Percentiles rank a stretch among this genome's conserved stretches.
phyloP scores from a whole-genome alignment of 1,140 invertebrate species.

The Elymnias hypermnestra region DNA sequence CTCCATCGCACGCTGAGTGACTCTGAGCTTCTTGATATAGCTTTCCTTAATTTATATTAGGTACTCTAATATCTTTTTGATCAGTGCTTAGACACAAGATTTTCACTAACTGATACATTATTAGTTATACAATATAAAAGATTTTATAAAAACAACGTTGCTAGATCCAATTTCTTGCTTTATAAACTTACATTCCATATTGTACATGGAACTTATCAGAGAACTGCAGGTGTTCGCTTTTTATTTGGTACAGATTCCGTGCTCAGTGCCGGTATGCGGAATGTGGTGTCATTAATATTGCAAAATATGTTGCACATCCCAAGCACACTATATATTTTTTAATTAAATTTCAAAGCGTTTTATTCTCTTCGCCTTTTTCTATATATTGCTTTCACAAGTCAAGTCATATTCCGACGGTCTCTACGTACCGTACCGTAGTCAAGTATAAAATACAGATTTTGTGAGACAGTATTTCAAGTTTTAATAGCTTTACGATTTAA shows the following conservation, averaged over 20 bases:
- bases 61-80: too few relatives aligned
- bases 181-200: background rate
- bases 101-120: too few relatives aligned
- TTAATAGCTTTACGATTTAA: too few relatives aligned
- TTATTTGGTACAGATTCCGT: constrained; percentile 4
- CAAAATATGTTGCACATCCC: background rate
- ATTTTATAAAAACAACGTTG: background rate
- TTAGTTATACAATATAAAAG: too few relatives aligned
- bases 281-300: background rate
- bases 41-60: too few relatives aligned
- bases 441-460: too few relatives aligned
- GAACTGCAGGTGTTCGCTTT: constrained; percentile 3
- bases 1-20: too few relatives aligned
- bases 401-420: background rate
- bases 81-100: too few relatives aligned
- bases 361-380: background rate
- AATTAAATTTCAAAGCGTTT: background rate
- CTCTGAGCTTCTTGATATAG: too few relatives aligned
- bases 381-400: background rate
- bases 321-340: background rate
- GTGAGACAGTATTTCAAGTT: too few relatives aligned
- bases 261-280: background rate
- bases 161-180: background rate
- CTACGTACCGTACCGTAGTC: too few relatives aligned
- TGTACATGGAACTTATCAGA: background rate